These are phyloP conservation scores for Nixonia krombeini DNA, from an alignment of 1,140 invertebrate genomes.

Conservation along the genomic window DNA sequence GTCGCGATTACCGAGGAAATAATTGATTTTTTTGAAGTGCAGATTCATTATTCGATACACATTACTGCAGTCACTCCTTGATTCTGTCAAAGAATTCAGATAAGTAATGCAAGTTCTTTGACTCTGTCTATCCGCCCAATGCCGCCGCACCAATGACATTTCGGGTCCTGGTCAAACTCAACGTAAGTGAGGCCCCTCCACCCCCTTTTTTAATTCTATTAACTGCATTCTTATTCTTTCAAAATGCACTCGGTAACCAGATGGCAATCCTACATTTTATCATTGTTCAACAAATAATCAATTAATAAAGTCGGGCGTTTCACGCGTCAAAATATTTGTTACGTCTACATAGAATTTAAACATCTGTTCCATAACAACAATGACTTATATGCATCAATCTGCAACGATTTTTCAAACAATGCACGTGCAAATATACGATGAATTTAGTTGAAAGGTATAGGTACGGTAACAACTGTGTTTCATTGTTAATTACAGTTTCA, in stretches of 20 bases:
- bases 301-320: constrained; percentile 31
- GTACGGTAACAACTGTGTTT: too few species aligned
- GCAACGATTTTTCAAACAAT: constrained; percentile 9
- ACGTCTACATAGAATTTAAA: constrained; percentile 9
- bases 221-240: constrained; percentile 31
- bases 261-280: constrained; percentile 25
- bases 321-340: constrained; percentile 31
- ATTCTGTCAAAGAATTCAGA: constrained; percentile 1
- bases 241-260: constrained; percentile 33
- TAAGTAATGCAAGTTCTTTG: too few species aligned
- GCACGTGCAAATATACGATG: neutral
- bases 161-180: constrained; percentile 16
- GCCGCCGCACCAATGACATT: too few species aligned
- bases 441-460: too few species aligned
- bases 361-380: constrained; percentile 31
- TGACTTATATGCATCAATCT: constrained; percentile 21
- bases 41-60: constrained; percentile 11
- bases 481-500: too few species aligned
- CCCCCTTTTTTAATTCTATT: constrained; percentile 15
- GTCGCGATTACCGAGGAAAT: constrained; percentile 3
- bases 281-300: constrained; percentile 38
- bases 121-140: too few species aligned
- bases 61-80: constrained; percentile 1
- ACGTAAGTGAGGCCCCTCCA: constrained; percentile 2
- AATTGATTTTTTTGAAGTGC: constrained; percentile 23